phyloP scores from a whole-genome alignment of 2,888 invertebrate genomes.

The Sinhomidia bicolor region DNA sequence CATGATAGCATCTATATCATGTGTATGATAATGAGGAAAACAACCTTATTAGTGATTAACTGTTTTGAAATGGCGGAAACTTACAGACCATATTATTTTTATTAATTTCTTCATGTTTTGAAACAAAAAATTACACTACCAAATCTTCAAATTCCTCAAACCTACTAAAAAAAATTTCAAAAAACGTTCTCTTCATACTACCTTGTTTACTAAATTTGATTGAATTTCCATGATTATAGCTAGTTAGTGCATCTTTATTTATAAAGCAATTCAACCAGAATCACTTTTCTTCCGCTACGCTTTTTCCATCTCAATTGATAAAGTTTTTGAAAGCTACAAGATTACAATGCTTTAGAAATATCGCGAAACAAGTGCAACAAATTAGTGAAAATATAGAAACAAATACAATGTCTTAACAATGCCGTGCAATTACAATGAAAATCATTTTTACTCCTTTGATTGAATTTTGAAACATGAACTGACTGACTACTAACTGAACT shows the following conservation, averaged over 20 bases:
- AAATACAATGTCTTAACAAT: neutral
- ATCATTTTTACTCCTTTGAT: conserved; percentile 1
- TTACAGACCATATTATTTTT: neutral
- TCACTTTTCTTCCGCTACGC: conserved; percentile 25
- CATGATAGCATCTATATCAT: neutral
- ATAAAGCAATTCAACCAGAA: neutral
- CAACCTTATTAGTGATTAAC: neutral
- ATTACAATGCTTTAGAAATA: neutral
- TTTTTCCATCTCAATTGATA: neutral
- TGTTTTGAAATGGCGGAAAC: conserved; percentile 2
- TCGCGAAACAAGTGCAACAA: neutral
- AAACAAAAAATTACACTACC: no score
- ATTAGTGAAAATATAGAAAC: neutral
- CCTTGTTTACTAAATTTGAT: no score
- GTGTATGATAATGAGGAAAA: neutral
- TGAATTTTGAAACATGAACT: neutral
- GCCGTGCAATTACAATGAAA: neutral
- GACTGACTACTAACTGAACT: neutral
- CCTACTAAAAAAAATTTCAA: no score
- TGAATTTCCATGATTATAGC: no score
- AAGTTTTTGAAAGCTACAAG: no score
- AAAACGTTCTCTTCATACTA: no score
- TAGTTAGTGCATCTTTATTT: no score
- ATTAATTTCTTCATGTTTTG: no score
- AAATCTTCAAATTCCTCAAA: no score